Evolutionary conservation across 2,888 invertebrate species (phyloP), one percentile per base, ranked within the genome.

Genomic region (Antitype chi): DNA sequence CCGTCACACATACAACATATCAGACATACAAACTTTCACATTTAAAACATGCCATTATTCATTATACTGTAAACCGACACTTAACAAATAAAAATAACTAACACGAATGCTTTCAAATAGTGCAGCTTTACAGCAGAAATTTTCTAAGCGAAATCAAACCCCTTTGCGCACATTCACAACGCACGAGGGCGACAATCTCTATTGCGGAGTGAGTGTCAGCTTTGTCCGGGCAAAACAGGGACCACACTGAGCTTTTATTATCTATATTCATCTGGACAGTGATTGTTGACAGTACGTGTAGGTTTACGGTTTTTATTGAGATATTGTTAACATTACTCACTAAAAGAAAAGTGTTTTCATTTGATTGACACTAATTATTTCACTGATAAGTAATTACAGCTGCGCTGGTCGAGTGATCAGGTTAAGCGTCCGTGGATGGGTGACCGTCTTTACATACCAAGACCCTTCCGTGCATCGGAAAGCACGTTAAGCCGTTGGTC

Each of bases 141-240:
- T 75, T 55, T 74, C n/a, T 72, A 64, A 64, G 20, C 28, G 70
- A 63, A 23, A 59, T 73, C 79, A 55, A 83, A 63, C 66, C 72
- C 78, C 43, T 53, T 60, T n/a, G 66, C 60, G 62, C 69, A 38
- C 66, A 80, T 70, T 62, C 38, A 67, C 47, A 74, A 74, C 70
- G 70, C 66, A 74, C 8, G n/a, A 67, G 70, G 75, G 82, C 13
- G 80, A 68, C 66, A 20, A 55, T 75, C n/a, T 67, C 75, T 63
- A 68, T 66, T 57, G 32, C 52, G 55, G 15, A 69, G 53, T 59
- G 28, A 69, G 15, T 68, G 47, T 70, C 47, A 52, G 64, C 84
- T 70, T 67, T 74, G 66, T 84, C 59, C 74, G 64, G 55, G 15
- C 17, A 57, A 70, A 69, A 59, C 25, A 57, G 63, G 59, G n/a